Base-by-base conservation (phyloP, 2,888 invertebrate genomes). In the Cataglyphis rosenhaueri region DNA sequence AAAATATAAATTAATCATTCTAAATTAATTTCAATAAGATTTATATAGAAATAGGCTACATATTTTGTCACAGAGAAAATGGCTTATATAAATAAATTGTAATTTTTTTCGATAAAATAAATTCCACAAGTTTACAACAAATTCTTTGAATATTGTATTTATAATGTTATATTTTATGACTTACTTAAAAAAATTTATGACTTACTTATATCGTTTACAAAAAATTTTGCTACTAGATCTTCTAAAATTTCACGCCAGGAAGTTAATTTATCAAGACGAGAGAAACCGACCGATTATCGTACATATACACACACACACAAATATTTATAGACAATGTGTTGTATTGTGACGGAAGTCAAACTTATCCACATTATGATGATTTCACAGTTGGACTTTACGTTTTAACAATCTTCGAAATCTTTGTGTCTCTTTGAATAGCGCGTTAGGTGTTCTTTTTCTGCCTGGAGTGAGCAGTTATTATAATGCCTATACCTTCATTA, bases 71-170 rank as follows among this genome's bases (percentile, higher is more conserved):
- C 32, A 32, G 15, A 65, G 9, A 29, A 48, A 32, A 68, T 5
- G n/a, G 18, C 44, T 44, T 29, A 66, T n/a, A 8, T 48, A n/a
- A 12, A 32, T n/a, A 65, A 21, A 44, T 66, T 29, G 48, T 10
- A 29, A 29, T 29, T 10, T 66, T 66, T 48, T 68, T 21, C 48
- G 18, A 52, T 48, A 32, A 68, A 48, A 32, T 68, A n/a, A n/a
- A 52, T 18, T 3, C 1, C 1, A n/a, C 12, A 8, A 52, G 32
- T 68, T 35, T 35, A 32, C 38, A 41, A 70, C 5, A 35, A 35
- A 21, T 35, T 32, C 15, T 35, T 70, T 3, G n/a, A 9, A 70
- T 3, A 10, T 55, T 12, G n/a, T 32, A 52, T 32, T 68, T 52
- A 5, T 32, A 0, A 32, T 32, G 25, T 25, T 25, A 25, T 25